These are phyloP conservation scores for Bubo bubo DNA, from an alignment of 2,113 vertebrate species.

Conservation along the genomic window DNA sequence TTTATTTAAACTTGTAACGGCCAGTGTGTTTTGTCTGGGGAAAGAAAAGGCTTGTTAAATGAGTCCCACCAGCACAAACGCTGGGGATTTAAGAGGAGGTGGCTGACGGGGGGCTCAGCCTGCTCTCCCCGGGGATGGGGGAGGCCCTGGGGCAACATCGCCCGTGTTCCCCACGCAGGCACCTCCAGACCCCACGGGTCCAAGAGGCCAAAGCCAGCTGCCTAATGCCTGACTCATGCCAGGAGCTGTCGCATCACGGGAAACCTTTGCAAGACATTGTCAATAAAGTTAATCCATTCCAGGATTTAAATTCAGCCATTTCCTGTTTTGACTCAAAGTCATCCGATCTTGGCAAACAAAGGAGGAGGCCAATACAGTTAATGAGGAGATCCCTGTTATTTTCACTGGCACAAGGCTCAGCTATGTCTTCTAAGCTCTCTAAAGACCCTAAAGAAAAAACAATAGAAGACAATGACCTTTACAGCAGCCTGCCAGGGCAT, in stretches of 20 bases:
- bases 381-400: slow-evolving; percentile 62
- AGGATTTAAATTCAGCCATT: slow-evolving; percentile 70
- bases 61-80: neutral
- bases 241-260: neutral
- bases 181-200: neutral
- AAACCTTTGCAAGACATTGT: neutral
- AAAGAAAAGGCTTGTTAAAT: neutral
- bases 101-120: neutral
- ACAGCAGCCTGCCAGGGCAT: neutral
- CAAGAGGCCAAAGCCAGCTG: neutral
- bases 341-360: slow-evolving; percentile 72
- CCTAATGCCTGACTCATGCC: rapidly evolving
- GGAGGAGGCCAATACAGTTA: slow-evolving; percentile 53
- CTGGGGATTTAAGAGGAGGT: neutral
- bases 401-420: slow-evolving; percentile 57
- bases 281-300: slow-evolving; percentile 60
- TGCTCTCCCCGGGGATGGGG: neutral
- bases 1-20: neutral
- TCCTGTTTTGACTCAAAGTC: slow-evolving; percentile 73
- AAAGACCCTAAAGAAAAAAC: slow-evolving; percentile 5
- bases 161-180: rapidly evolving
- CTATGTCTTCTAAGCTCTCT: neutral
- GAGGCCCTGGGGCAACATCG: neutral
- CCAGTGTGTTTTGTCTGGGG: neutral
- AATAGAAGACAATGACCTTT: neutral